Evolutionary conservation across 2,888 invertebrate genomes (phyloP).

Genomic region (Polyploca ridens): DNA sequence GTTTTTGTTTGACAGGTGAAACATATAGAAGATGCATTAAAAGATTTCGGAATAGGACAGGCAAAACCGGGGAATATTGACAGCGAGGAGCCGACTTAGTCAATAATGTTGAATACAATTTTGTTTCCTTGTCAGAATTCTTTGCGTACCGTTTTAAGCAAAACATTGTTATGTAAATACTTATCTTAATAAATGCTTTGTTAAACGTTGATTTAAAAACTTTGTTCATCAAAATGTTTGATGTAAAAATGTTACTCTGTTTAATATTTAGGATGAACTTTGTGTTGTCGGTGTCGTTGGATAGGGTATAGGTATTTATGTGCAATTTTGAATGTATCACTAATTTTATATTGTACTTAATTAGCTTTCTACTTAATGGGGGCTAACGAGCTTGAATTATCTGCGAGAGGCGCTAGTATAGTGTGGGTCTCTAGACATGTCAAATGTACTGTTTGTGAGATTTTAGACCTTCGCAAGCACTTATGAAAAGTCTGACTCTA

Average conservation of each 20-base stretch:
- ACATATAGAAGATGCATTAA: conserved; percentile 88
- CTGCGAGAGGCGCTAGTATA: no score
- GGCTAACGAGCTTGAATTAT: no score
- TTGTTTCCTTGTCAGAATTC: conserved; percentile 10
- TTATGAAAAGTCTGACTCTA: no score
- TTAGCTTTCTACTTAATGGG: no score
- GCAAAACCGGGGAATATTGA: conserved; percentile 61
- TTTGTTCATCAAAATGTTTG: conserved; percentile 55
- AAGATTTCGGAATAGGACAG: conserved; percentile 85
- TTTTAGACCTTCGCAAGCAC: no score
- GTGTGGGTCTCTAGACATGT: no score
- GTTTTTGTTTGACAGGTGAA: conserved; percentile 69
- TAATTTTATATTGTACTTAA: not conserved
- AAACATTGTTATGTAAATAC: conserved; percentile 42
- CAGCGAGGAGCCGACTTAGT: conserved; percentile 70
- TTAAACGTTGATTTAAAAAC: conserved; percentile 52
- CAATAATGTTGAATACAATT: conserved; percentile 20
- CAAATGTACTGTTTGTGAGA: no score
- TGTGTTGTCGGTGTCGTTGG: conserved; percentile 21
- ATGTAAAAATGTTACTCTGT: conserved; percentile 49
- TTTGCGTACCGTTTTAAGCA: conserved; percentile 16
- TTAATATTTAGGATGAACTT: conserved; percentile 36
- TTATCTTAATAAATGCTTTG: conserved; percentile 47
- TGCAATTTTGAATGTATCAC: conserved; percentile 6
- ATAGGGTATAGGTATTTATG: conserved; percentile 14